Percentiles rank a stretch among this genome's conserved stretches.
These are phyloP conservation scores for Lycodopsis pacificus DNA, from an alignment of 2,797 vertebrate species.

Conservation along the genomic window DNA sequence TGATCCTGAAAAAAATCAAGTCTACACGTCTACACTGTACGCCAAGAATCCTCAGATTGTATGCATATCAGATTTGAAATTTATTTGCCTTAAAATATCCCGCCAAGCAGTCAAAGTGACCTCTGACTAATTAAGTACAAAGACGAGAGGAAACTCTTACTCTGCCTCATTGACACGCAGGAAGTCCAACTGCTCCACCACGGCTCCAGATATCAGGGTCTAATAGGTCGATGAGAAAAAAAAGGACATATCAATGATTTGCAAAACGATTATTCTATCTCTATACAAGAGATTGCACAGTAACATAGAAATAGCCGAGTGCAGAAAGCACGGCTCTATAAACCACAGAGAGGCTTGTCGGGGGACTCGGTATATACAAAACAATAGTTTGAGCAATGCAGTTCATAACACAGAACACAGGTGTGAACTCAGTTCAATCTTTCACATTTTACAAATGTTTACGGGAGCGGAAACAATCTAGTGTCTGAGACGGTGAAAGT, in stretches of 20 bases:
- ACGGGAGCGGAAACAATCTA: constrained; percentile 15
- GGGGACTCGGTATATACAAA: constrained; percentile 11
- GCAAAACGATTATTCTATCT: neutral
- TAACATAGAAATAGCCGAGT: neutral
- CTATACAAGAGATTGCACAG: neutral
- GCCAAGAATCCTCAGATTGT: neutral
- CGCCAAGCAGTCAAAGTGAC: neutral
- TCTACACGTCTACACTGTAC: neutral
- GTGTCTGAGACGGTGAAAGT: neutral
- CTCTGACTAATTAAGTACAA: constrained; percentile 18
- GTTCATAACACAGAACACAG: constrained; percentile 20
- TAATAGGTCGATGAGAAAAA: constrained; percentile 68
- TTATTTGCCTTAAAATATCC: neutral
- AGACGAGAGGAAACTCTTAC: constrained; percentile 81
- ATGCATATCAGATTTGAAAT: neutral
- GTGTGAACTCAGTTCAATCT: constrained; percentile 1
- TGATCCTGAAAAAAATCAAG: neutral
- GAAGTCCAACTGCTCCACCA: constrained; percentile 97
- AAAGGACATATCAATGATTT: neutral
- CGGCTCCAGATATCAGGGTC: constrained; percentile 96
- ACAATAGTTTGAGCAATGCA: constrained; percentile 38
- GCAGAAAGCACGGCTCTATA: constrained; percentile 1
- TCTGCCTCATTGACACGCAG: constrained; percentile 93
- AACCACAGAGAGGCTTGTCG: constrained; percentile 10
- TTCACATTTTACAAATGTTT: constrained; percentile 42